Conservation (phyloP, 2,888 invertebrate species). For the Pharmacophagus antenor region DNA sequence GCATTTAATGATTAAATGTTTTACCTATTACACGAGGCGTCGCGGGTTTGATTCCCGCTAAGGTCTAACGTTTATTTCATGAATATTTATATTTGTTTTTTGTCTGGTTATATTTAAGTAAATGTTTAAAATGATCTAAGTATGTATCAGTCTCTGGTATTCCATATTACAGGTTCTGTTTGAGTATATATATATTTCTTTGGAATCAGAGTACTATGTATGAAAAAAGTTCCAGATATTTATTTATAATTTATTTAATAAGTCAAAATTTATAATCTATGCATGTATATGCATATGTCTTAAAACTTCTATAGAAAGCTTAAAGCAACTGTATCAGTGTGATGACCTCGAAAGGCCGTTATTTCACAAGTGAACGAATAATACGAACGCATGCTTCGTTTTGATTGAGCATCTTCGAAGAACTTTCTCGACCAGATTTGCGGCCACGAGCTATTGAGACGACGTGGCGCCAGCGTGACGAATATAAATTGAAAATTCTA, state of each 20-base stretch:
- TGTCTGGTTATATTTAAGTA: too few species aligned
- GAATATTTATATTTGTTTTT: too few species aligned
- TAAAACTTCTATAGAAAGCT: slow-evolving; percentile 4
- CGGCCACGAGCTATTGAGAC: slow-evolving; percentile 13
- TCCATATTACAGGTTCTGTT: too few species aligned
- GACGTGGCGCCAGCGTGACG: slow-evolving; percentile 18
- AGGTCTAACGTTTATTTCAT: too few species aligned
- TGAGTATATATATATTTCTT: too few species aligned
- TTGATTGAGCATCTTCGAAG: slow-evolving; percentile 18
- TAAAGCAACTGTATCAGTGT: slow-evolving; percentile 11
- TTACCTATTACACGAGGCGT: too few species aligned
- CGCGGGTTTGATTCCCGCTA: too few species aligned
- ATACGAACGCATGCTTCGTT: slow-evolving; percentile 9
- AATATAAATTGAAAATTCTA: not conserved
- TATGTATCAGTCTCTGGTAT: too few species aligned
- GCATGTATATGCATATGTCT: not conserved
- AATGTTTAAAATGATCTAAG: too few species aligned
- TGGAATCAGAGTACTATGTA: not conserved
- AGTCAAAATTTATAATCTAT: not conserved
- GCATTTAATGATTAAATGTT: too few species aligned
- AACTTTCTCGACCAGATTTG: slow-evolving; percentile 21
- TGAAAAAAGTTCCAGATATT: not conserved
- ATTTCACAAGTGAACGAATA: slow-evolving; percentile 11
- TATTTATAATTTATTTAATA: not conserved
- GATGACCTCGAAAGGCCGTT: slow-evolving; percentile 25